Conservation (phyloP, 2,797 vertebrate species). For the Characodon lateralis region DNA sequence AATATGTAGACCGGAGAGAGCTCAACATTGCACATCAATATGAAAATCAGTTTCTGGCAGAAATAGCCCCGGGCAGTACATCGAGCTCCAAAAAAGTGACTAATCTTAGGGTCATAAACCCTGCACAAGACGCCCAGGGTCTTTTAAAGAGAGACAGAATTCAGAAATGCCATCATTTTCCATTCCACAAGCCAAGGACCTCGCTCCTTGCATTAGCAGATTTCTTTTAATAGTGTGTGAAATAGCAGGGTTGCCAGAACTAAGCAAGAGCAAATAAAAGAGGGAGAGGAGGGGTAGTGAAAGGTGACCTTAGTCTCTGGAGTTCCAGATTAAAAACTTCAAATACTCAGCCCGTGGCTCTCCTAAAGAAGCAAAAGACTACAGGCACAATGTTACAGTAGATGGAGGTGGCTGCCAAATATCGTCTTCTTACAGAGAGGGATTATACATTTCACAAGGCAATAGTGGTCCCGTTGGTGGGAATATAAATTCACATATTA, state of each 20-base stretch:
- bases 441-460: slow-evolving; percentile 77
- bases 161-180: slow-evolving; percentile 79
- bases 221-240: slow-evolving; percentile 82
- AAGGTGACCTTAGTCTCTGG: slow-evolving; percentile 81
- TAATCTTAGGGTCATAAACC: slow-evolving; percentile 86
- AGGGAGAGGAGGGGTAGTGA: slow-evolving; percentile 52
- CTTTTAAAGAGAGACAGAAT: slow-evolving; percentile 76
- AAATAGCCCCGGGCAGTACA: slow-evolving; percentile 80
- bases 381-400: slow-evolving; percentile 70
- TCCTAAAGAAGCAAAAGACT: slow-evolving; percentile 74
- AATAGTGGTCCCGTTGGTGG: slow-evolving; percentile 65
- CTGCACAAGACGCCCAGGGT: slow-evolving; percentile 72
- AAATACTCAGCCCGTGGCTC: slow-evolving; percentile 75
- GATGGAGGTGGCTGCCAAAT: slow-evolving; percentile 74
- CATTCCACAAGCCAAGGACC: slow-evolving; percentile 73
- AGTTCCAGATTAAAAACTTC: slow-evolving; percentile 81
- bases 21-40: slow-evolving; percentile 83
- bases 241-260: slow-evolving; percentile 75
- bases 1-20: slow-evolving; percentile 82
- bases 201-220: slow-evolving; percentile 73
- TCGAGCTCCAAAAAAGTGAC: slow-evolving; percentile 77
- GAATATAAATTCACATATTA: slow-evolving; percentile 70
- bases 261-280: slow-evolving; percentile 78
- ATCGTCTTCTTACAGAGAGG: slow-evolving; percentile 73
- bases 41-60: slow-evolving; percentile 85